phyloP scores from a whole-genome alignment of 2,888 invertebrate genomes.

The Euspilapteryx auroguttella region DNA sequence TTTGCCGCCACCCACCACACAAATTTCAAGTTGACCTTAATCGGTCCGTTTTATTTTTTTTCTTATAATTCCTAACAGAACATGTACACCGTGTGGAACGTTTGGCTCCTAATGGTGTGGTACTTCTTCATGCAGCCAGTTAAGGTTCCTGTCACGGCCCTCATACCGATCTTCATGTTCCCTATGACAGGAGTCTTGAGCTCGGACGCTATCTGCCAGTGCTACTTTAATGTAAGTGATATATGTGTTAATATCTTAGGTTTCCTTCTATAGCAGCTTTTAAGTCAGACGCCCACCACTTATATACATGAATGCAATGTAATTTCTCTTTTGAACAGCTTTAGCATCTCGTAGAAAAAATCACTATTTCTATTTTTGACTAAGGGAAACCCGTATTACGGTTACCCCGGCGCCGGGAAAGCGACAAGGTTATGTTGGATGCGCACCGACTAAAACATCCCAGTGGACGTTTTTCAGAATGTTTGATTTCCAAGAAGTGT shows the following conservation, averaged over 20 bases:
- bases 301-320: no score
- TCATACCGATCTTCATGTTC: constrained; percentile 23
- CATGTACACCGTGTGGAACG: constrained; percentile 1
- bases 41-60: background rate
- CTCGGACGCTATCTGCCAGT: constrained; percentile 9
- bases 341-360: no score
- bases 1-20: no score
- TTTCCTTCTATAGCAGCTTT: background rate
- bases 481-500: no score
- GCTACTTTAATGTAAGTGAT: constrained; percentile 26
- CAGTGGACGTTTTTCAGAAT: no score
- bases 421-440: no score
- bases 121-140: constrained; percentile 24
- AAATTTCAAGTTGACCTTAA: no score
- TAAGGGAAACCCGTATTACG: no score
- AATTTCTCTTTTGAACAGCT: no score
- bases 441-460: no score
- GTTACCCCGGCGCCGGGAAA: no score
- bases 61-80: background rate
- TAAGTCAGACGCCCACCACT: background rate
- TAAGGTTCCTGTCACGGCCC: constrained; percentile 15
- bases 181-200: constrained; percentile 21
- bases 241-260: background rate
- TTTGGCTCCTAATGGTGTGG: constrained; percentile 26
- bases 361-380: no score